Evolutionary conservation across 2,888 invertebrate genomes (phyloP), one percentile per base, ranked within the genome.

Genomic region (Calameuta idolon): DNA sequence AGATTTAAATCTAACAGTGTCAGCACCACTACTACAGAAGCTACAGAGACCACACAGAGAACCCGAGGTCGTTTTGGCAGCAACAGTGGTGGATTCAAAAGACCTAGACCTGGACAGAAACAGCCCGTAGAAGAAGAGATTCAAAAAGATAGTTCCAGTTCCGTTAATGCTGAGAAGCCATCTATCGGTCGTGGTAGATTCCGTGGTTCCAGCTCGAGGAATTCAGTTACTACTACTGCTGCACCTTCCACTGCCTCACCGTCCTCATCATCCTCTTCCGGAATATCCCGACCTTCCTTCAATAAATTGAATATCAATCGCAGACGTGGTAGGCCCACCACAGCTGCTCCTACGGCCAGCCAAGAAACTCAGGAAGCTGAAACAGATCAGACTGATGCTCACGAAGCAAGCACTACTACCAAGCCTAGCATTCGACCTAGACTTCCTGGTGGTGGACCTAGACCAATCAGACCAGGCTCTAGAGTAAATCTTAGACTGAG

Each of bases 401-500:
- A 82, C 78, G 74, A 86, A 81, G 3, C 82, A 15, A 71, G 74
- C 69, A 75, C 81, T 73, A 77, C 80, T 40, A 71, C 87, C 3
- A 86, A 87, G 71, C 75, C 86, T 0, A 79, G 78, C 4, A 77
- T 83, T 3, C 85, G 86, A 30, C 69, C 86, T 1, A 87, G 88
- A 79, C 77, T 89, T 34, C 87, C 89, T 0, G 93, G 92, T 0
- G 92, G 92, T 11, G 91, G 88, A 55, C 83, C 92, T 1, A 89
- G 95, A 76, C 93, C 95, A 0, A 92, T 95, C 76, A 92, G 95
- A 78, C 95, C 95, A 0, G 95, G 95, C 2, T 94, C 94, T 3
- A 93, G 95, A 85, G 92, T 96, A 74, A 95, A 94, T 88, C 90
- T 95, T 81, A 93, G 89, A 73, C 90, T 92, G 77, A 92, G 94